A percentile compares a stretch with the other conserved stretches of the same genome.
Conservation (phyloP, 2,888 invertebrate genomes). For the Mactromeris polynyma region DNA sequence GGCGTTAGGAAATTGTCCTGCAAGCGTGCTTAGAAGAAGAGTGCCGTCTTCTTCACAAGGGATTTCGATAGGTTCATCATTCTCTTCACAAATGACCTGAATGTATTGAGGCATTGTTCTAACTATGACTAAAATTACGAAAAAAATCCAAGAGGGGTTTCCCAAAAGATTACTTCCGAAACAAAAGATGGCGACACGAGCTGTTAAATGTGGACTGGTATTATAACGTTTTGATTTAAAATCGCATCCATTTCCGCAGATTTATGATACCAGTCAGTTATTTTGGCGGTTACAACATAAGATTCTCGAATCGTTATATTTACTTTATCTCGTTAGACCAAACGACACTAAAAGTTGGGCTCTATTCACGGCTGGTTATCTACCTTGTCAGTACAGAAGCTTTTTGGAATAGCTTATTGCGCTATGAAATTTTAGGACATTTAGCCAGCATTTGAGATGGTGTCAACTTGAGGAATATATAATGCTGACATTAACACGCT, state of each 20-base stretch:
- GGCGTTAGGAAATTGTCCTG: slow-evolving; percentile 98
- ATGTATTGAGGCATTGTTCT: slow-evolving; percentile 89
- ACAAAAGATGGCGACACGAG: slow-evolving; percentile 64
- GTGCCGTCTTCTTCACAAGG: slow-evolving; percentile 98
- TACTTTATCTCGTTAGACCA: not conserved
- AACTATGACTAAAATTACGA: slow-evolving; percentile 22
- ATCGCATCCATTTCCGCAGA: not conserved
- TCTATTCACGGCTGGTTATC: no score
- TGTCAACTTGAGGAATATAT: no score
- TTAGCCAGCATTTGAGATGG: no score
- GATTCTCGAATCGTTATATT: not conserved
- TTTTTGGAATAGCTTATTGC: no score
- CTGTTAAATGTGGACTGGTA: slow-evolving; percentile 37
- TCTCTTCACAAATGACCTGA: slow-evolving; percentile 97
- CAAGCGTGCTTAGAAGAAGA: slow-evolving; percentile 95
- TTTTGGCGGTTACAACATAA: slow-evolving; percentile 17
- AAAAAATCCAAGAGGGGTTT: slow-evolving; percentile 12
- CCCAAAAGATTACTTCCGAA: slow-evolving; percentile 65
- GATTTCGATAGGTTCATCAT: slow-evolving; percentile 95
- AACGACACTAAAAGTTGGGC: not conserved
- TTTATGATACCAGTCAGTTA: slow-evolving; percentile 25
- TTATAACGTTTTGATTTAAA: not conserved
- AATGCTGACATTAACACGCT: no score
- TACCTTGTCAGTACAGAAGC: no score
- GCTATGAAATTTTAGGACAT: no score